These are phyloP conservation scores for Drosophila antonietae DNA, from an alignment of 2,888 invertebrate genomes.

Conservation along the genomic window DNA sequence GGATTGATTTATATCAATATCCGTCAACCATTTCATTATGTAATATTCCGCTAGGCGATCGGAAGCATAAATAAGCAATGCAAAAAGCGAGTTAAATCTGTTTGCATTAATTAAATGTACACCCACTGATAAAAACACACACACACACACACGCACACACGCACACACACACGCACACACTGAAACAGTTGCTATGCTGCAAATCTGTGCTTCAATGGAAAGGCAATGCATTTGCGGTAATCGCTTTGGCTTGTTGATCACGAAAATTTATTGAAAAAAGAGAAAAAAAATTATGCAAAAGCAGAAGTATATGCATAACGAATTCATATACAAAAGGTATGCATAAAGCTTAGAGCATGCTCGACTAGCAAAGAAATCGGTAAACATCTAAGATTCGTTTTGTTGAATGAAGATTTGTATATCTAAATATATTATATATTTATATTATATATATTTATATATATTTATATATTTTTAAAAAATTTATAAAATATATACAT, in stretches of 20 bases:
- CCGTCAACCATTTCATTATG: conserved; percentile 75
- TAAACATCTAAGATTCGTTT: not conserved
- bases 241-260: conserved; percentile 74
- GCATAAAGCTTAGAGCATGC: not conserved
- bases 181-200: not conserved
- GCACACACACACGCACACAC: not conserved
- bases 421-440: no score
- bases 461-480: no score
- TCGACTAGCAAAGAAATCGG: conserved; percentile 2
- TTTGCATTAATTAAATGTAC: conserved; percentile 77
- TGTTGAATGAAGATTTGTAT: no score
- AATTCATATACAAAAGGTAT: conserved; percentile 14
- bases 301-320: conserved; percentile 10
- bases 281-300: not conserved
- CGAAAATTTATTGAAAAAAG: conserved; percentile 44
- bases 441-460: no score
- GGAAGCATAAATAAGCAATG: conserved; percentile 49
- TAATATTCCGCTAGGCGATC: conserved; percentile 55
- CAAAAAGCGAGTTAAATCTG: conserved; percentile 68
- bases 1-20: conserved; percentile 78
- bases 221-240: conserved; percentile 73
- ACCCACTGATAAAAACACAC: conserved; percentile 12
- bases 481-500: no score
- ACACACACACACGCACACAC: not conserved
- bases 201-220: conserved; percentile 15